phyloP scores from a whole-genome alignment of 2,113 vertebrate genomes.

The Nothocercus nigrocapillus region DNA sequence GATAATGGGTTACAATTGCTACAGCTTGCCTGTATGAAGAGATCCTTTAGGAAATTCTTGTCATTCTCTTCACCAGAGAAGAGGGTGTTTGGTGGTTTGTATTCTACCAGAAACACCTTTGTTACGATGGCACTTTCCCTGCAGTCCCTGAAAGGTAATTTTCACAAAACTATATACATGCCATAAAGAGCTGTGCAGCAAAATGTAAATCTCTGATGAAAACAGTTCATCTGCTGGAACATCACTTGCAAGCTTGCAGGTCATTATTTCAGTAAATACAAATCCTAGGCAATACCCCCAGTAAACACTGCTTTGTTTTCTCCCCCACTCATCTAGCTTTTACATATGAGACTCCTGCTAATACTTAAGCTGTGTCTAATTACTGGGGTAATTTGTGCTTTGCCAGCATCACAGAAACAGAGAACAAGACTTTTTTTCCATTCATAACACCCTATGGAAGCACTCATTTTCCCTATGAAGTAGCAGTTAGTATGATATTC shows the following conservation, averaged over 20 bases:
- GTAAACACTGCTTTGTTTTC: neutral
- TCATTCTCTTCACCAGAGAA: conserved; percentile 55
- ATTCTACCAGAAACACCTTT: conserved; percentile 88
- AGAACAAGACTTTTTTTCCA: neutral
- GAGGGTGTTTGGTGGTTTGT: conserved; percentile 30
- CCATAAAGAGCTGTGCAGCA: neutral
- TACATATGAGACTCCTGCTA: neutral
- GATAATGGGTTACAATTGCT: neutral
- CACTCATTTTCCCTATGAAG: neutral
- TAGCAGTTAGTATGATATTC: neutral
- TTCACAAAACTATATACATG: neutral
- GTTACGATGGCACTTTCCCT: conserved; percentile 89
- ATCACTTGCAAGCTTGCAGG: neutral
- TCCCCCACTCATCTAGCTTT: neutral
- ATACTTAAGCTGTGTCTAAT: neutral
- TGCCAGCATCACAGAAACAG: neutral
- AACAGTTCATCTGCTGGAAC: neutral
- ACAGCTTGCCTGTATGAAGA: conserved; percentile 65
- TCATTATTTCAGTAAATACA: neutral
- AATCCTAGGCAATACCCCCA: neutral
- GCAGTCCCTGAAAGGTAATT: conserved; percentile 82
- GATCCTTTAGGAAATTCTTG: conserved; percentile 62
- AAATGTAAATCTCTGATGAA: neutral
- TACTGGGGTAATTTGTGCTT: neutral
- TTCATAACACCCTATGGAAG: neutral